Evolutionary conservation across 2,113 vertebrate genomes (phyloP).

Genomic region (Zosterops pallidus): DNA sequence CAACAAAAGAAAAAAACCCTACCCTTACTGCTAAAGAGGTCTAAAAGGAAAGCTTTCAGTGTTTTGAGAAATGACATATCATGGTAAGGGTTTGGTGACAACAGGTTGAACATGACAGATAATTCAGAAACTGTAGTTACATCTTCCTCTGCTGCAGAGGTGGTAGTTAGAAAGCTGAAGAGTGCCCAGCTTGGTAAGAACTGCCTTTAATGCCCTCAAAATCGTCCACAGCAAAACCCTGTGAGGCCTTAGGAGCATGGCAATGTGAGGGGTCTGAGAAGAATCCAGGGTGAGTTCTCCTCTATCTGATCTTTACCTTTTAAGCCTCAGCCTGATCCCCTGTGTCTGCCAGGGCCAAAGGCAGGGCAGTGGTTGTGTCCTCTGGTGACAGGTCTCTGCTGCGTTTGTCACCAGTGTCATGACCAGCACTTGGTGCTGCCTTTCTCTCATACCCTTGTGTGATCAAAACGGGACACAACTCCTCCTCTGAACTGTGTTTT

Average conservation of each 20-base stretch:
- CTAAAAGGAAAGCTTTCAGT: not conserved
- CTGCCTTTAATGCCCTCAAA: not conserved
- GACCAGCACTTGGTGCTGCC: accelerated
- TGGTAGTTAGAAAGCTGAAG: not conserved
- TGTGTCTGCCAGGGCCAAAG: not conserved
- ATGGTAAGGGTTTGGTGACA: not conserved
- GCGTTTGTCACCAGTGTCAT: accelerated
- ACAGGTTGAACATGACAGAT: not conserved
- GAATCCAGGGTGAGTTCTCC: not conserved
- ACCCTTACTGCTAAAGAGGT: not conserved
- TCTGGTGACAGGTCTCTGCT: not conserved
- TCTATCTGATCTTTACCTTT: not conserved
- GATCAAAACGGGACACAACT: not conserved
- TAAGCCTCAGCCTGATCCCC: not conserved
- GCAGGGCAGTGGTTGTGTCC: not conserved
- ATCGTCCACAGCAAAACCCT: not conserved
- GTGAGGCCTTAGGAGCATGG: not conserved
- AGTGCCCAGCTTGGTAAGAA: not conserved
- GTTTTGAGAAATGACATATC: not conserved
- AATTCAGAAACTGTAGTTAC: not conserved
- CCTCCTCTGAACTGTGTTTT: not conserved
- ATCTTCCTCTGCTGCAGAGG: not conserved
- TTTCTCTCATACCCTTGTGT: not conserved
- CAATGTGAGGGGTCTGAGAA: not conserved
- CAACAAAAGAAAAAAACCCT: not conserved